Base-by-base conservation (phyloP, 37 sponge, comb jelly and placozoan genomes). In the Hormiphora californensis region DNA sequence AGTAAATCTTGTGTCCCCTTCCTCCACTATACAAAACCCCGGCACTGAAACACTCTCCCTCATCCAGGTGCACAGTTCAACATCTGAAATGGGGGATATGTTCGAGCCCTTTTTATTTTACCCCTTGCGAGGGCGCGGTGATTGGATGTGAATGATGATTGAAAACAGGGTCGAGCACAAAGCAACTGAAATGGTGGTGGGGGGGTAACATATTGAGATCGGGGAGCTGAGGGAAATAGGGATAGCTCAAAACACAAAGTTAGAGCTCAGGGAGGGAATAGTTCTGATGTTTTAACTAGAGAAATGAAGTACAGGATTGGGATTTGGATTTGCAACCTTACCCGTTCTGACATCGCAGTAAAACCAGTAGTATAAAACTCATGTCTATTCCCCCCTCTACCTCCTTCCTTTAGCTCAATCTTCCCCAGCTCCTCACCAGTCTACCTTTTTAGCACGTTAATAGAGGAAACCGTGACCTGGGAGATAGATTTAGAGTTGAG, bases 291-390 rank as follows among this genome's bases (percentile, higher is more conserved):
- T n/a, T n/a, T n/a, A n/a, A n/a, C n/a, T n/a, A n/a, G n/a, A n/a
- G n/a, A n/a, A n/a, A n/a, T n/a, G n/a, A n/a, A 57, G 19, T 57
- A 19, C 22, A 57, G 5, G 11, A 4, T 57, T 57, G 59, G 25
- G 21, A 4, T 12, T 28, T 32, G 7, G 2, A 8, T 11, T 3
- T n/a, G 11, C 21, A 88, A 94, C 88, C 57, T 94, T 94, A 54
- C 99, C 99, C 33, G 99, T 98, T 67, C 91, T 94, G 54, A 93
- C 88, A 23, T 94, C 94, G 89, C 90, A 41, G 91, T 88, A 90
- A 94, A 98, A 95, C 99, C 94, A 89, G 94, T 98, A 25, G 99
- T 95, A 17, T 90, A 85, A 81, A 88, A 93, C 69, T 89, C 89
- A 35, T 85, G 33, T 59, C 90, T 91, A 30, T 65, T 63, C 59